Evolutionary conservation across 1,140 invertebrate genomes (phyloP), one percentile per base, ranked within the genome.

Genomic region (Drosophila nannoptera): DNA sequence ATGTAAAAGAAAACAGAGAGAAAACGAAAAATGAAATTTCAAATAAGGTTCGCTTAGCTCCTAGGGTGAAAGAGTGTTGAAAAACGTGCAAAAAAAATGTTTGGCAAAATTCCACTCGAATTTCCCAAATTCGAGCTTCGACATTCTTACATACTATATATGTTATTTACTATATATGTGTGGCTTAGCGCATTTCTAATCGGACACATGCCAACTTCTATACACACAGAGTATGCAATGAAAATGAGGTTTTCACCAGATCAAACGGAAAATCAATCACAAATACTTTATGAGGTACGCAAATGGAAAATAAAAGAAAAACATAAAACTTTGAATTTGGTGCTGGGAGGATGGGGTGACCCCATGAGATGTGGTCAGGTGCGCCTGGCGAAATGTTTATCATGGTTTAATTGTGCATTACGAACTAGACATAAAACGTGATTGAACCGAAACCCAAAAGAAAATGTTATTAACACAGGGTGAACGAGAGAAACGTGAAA

Each of bases 321-420:
- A 73, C 82, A 77, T 73, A 82, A 86, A 82, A 75, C 63, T 77
- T 73, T 72, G 46, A 87, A 46, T 12, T 12, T 58, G 65, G 59
- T 64, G 69, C 49, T 64, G 62, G 7, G 4, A 8, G n/a, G 36
- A 72, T n/a, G 75, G 68, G 48, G 50, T 68, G 67, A 73, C 42
- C 54, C 7, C 63, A 32, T 56, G 40, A 66, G 73, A 53, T 66
- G 61, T 72, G 64, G 36, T 48, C 7, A n/a, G 29, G 46, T 33
- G 64, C 67, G 56, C 38, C 58, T 56, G 12, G 31, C 58, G 59
- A 52, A 73, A 69, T 73, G 70, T n/a, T n/a, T n/a, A n/a, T n/a
- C n/a, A n/a, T 50, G 67, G 32, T 53, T 66, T 48, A 48, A 66
- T 29, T 68, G 69, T 72, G 64, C 60, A 48, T 32, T 31, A 58